These are phyloP conservation scores for Apis laboriosa DNA, from an alignment of 1,140 invertebrate species.

Conservation along the genomic window DNA sequence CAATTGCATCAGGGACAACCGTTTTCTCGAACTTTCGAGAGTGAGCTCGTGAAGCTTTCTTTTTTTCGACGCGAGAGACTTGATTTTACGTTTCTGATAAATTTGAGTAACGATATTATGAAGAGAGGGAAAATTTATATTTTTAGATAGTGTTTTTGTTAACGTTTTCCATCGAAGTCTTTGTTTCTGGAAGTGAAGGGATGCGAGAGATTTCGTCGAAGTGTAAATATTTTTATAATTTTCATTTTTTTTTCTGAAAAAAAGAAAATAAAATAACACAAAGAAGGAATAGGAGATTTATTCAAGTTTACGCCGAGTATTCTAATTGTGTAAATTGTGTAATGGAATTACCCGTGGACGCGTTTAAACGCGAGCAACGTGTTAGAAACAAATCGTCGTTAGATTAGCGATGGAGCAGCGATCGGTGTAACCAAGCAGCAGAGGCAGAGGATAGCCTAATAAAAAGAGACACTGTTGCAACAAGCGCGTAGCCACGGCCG, in stretches of 20 bases:
- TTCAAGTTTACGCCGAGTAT: neutral
- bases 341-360: neutral
- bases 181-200: no score
- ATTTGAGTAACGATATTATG: no score
- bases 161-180: no score
- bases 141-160: no score
- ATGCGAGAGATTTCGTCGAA: no score
- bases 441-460: neutral
- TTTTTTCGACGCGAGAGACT: no score
- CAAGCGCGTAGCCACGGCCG: neutral
- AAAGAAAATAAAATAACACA: neutral
- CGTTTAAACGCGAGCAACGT: slow-evolving; percentile 8
- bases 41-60: no score
- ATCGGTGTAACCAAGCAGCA: neutral
- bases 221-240: no score
- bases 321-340: neutral
- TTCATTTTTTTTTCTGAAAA: no score
- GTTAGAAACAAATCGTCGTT: slow-evolving; percentile 17
- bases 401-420: neutral
- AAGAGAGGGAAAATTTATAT: no score
- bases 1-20: neutral
- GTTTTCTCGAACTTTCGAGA: no score
- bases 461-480: slow-evolving; percentile 26
- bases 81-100: no score
- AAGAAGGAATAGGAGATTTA: neutral